phyloP scores from a whole-genome alignment of 2,797 vertebrate species.

The Sebastolobus alascanus region DNA sequence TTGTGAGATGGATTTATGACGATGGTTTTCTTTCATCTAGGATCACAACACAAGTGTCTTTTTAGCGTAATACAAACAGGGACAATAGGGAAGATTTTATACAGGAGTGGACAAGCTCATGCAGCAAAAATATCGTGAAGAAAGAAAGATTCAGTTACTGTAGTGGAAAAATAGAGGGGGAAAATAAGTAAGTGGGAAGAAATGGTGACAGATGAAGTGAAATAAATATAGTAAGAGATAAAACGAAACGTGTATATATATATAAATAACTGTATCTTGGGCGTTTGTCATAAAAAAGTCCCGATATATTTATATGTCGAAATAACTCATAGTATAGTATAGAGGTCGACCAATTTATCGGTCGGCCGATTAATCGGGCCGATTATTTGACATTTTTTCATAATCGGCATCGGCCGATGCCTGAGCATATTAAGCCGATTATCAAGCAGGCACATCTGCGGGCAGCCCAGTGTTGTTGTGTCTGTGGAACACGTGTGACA shows the following conservation, averaged over 20 bases:
- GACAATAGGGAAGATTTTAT: constrained; percentile 9
- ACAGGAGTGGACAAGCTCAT: background rate
- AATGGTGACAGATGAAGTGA: constrained; percentile 13
- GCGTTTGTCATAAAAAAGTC: no score
- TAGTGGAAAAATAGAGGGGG: background rate
- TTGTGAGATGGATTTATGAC: constrained; percentile 18
- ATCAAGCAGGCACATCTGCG: no score
- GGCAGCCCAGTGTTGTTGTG: no score
- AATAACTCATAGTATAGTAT: no score
- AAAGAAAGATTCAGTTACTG: constrained; percentile 2
- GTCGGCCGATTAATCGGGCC: no score
- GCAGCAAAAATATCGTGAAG: constrained; percentile 2
- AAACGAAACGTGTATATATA: background rate
- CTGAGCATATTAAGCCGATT: no score
- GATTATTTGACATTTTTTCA: no score
- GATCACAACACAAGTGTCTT: constrained; percentile 16
- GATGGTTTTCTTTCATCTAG: constrained; percentile 5
- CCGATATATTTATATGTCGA: no score
- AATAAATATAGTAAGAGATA: no score
- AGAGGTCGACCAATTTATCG: no score
- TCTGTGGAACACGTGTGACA: no score
- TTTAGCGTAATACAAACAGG: constrained; percentile 7
- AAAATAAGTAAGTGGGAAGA: constrained; percentile 4
- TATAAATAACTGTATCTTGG: background rate
- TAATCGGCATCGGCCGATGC: no score